phyloP scores from a whole-genome alignment of 2,797 vertebrate genomes.

The Enteromius viviparus region DNA sequence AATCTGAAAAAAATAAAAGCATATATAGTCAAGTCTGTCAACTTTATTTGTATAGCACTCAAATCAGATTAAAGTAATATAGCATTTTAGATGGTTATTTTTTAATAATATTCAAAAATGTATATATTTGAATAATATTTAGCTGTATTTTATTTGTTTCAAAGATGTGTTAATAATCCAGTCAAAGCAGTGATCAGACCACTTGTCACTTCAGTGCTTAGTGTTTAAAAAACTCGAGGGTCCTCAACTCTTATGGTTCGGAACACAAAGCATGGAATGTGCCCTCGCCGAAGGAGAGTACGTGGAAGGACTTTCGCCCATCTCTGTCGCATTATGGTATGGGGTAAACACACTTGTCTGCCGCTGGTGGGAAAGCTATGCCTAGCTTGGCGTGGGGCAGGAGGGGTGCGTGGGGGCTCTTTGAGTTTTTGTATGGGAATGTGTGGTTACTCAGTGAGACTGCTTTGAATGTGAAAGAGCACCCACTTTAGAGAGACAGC shows the following conservation, averaged over 20 bases:
- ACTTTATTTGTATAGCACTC: background rate
- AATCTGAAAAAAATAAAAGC: background rate
- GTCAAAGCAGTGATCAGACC: constrained; percentile 41
- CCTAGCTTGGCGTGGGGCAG: constrained; percentile 60
- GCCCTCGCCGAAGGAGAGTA: constrained; percentile 47
- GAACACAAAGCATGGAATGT: constrained; percentile 57
- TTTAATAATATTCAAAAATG: background rate
- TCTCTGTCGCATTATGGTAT: constrained; percentile 53
- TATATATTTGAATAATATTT: background rate
- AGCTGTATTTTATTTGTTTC: background rate
- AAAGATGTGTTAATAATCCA: constrained; percentile 20
- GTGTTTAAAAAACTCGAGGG: constrained; percentile 41
- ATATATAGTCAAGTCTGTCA: background rate
- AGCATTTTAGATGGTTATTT: background rate
- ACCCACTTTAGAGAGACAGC: constrained; percentile 62
- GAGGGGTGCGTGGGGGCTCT: constrained; percentile 56
- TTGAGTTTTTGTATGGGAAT: constrained; percentile 61
- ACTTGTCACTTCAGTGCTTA: constrained; percentile 41
- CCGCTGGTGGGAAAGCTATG: constrained; percentile 64
- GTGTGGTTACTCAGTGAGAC: constrained; percentile 56
- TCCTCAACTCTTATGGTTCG: constrained; percentile 36
- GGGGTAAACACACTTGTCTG: constrained; percentile 53
- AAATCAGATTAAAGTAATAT: background rate
- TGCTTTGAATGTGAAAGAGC: constrained; percentile 70
- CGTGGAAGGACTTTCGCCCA: constrained; percentile 45